A percentile compares a stretch with the other conserved stretches of the same genome.
Evolutionary conservation across 2,113 vertebrate species (phyloP).

Genomic region (Hucho hucho): DNA sequence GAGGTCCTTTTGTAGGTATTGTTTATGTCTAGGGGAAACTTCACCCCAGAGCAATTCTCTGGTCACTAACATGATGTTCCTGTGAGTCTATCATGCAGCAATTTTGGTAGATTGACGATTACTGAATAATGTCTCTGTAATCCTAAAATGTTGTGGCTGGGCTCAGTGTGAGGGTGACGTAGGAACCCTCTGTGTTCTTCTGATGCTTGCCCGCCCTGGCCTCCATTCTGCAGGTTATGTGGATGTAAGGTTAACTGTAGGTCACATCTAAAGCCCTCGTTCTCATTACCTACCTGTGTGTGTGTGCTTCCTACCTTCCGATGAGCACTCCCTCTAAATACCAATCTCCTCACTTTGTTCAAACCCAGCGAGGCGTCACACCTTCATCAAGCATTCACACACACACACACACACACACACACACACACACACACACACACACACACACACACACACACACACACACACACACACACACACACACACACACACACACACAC

Average conservation of each 20-base stretch:
- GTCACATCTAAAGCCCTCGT: slow-evolving; percentile 10
- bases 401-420: slow-evolving; percentile 7
- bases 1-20: too few species aligned
- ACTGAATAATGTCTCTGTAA: not conserved
- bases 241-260: slow-evolving; percentile 8
- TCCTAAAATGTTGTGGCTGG: not conserved
- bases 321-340: slow-evolving; percentile 62
- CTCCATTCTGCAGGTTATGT: slow-evolving; percentile 6
- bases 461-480: not conserved
- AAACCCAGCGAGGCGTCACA: slow-evolving; percentile 31
- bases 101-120: not conserved
- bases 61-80: not conserved
- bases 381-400: slow-evolving; percentile 54
- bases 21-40: too few species aligned
- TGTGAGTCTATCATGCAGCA: not conserved
- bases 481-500: slow-evolving; percentile 2
- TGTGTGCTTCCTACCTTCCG: not conserved
- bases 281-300: not conserved
- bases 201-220: not conserved
- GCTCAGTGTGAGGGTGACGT: not conserved
- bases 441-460: slow-evolving; percentile 13
- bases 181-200: not conserved
- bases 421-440: not conserved
- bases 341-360: slow-evolving; percentile 43
- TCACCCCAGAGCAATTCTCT: not conserved